Conservation (phyloP, 2,888 invertebrate species). For the Bursaphelenchus okinawaensis region DNA sequence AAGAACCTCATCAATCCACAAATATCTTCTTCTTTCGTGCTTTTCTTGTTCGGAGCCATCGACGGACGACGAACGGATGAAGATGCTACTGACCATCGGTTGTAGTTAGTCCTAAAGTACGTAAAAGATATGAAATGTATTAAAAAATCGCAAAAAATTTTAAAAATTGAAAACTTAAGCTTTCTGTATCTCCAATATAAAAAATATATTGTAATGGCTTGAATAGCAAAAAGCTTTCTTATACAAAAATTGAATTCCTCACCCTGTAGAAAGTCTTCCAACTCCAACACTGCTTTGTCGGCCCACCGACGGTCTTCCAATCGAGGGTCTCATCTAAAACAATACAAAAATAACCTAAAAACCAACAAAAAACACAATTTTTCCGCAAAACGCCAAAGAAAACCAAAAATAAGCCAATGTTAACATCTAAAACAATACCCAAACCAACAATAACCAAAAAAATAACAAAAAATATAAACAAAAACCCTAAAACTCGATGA, state of each 20-base stretch:
- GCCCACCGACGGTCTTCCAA: not conserved
- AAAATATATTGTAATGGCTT: too few relatives aligned
- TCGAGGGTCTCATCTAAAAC: not conserved
- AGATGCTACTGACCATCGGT: not conserved
- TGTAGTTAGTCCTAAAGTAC: not conserved
- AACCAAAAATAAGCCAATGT: too few relatives aligned
- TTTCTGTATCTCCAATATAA: too few relatives aligned
- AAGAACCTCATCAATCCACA: not conserved
- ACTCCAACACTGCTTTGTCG: too few relatives aligned
- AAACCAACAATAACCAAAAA: not conserved
- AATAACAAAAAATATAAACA: not conserved
- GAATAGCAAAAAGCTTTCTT: too few relatives aligned
- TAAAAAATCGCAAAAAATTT: too few relatives aligned
- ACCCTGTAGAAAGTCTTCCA: not conserved
- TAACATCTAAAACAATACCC: too few relatives aligned
- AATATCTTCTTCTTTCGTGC: not conserved
- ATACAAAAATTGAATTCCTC: too few relatives aligned
- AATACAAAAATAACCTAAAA: not conserved
- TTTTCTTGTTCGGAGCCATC: not conserved
- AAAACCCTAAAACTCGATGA: not conserved
- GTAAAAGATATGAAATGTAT: too few relatives aligned
- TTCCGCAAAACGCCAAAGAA: too few relatives aligned
- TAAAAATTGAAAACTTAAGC: too few relatives aligned
- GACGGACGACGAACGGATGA: not conserved
- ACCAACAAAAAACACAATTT: not conserved